Percentiles rank a stretch among this genome's conserved stretches.
phyloP scores from a whole-genome alignment of 2,888 invertebrate species.

The Linyphia triangularis region DNA sequence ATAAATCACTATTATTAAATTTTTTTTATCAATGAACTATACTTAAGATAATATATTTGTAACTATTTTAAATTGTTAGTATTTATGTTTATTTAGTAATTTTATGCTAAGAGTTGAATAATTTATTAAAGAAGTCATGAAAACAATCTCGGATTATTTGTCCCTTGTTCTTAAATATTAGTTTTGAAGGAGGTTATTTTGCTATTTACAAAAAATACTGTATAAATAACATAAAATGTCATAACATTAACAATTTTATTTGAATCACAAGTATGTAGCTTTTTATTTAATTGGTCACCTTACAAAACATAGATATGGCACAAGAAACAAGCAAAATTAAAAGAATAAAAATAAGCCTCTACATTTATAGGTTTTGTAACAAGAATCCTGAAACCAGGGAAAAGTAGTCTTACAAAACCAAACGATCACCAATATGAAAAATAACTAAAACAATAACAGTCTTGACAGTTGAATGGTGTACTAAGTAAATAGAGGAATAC shows the following conservation, averaged over 20 bases:
- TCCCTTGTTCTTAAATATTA: too few species aligned
- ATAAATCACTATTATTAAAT: too few species aligned
- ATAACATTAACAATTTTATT: conserved; percentile 47
- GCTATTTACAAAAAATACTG: not conserved
- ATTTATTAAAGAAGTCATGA: too few species aligned
- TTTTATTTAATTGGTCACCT: conserved; percentile 32
- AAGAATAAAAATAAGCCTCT: conserved; percentile 16
- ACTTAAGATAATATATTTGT: too few species aligned
- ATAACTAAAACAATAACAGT: not conserved
- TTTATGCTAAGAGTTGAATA: too few species aligned
- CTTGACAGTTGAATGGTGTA: too few species aligned
- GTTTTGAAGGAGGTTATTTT: not conserved
- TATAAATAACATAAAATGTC: not conserved
- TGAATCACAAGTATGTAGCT: conserved; percentile 16
- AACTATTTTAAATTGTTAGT: too few species aligned
- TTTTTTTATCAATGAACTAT: too few species aligned
- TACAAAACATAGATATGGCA: conserved; percentile 44
- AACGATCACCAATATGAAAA: not conserved
- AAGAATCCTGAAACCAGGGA: not conserved
- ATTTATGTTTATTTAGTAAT: too few species aligned
- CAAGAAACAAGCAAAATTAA: conserved; percentile 32
- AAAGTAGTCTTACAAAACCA: conserved; percentile 3
- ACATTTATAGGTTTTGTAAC: conserved; percentile 11
- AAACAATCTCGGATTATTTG: too few species aligned
- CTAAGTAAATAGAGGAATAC: not conserved